Conservation (phyloP, 2,113 vertebrate species). For the Nerophis lumbriciformis region DNA sequence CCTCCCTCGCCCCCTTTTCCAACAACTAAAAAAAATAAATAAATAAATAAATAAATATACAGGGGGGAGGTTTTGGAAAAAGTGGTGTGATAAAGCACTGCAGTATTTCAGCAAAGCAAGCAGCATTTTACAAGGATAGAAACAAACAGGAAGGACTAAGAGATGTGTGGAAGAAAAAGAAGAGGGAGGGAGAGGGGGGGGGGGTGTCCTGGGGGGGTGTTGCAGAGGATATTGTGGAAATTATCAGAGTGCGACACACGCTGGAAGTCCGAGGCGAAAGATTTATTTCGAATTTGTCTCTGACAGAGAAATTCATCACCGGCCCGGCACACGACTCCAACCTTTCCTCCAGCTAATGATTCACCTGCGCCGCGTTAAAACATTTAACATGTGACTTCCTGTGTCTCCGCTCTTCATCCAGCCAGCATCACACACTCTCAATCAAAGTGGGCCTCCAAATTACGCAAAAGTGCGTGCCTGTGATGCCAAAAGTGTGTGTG, state of each 20-base stretch:
- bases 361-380: slow-evolving; percentile 16
- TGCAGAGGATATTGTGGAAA: slow-evolving; percentile 70
- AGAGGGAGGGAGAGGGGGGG: slow-evolving; percentile 28
- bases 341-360: slow-evolving; percentile 13
- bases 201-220: slow-evolving; percentile 55
- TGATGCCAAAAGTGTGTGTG: neutral
- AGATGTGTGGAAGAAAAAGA: slow-evolving; percentile 22
- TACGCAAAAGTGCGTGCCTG: neutral
- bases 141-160: slow-evolving; percentile 54
- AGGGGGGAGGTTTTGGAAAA: slow-evolving; percentile 36
- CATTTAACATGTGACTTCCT: too few relatives aligned
- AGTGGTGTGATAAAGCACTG: slow-evolving; percentile 62
- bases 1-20: slow-evolving; percentile 17
- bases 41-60: slow-evolving; percentile 19
- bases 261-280: slow-evolving; percentile 59
- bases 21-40: slow-evolving; percentile 46
- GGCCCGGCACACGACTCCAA: too few relatives aligned
- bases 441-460: neutral
- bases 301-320: slow-evolving; percentile 65
- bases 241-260: slow-evolving; percentile 65
- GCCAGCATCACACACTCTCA: too few relatives aligned
- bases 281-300: slow-evolving; percentile 68
- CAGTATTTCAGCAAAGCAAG: slow-evolving; percentile 74
- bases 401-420: neutral
- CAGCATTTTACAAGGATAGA: slow-evolving; percentile 68